Evolutionary conservation across 1,140 invertebrate genomes (phyloP).

Genomic region (Papilio xuthus): DNA sequence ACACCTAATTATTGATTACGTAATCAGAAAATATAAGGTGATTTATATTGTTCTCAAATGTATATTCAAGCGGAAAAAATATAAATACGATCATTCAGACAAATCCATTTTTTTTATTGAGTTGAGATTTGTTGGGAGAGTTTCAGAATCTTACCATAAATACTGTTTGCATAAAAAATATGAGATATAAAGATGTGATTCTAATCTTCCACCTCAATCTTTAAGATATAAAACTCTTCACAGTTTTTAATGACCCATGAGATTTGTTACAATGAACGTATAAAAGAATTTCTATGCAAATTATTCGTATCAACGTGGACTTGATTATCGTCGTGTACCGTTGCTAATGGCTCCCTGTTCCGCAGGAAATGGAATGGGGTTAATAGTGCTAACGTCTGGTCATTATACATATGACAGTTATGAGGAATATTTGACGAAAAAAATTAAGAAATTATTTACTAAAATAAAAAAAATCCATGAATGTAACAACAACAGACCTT

Average conservation of each 20-base stretch:
- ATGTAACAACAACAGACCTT: too few species aligned
- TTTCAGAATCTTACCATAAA: too few species aligned
- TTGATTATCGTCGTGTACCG: constrained; percentile 4
- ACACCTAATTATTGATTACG: constrained; percentile 12
- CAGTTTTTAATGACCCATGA: background rate
- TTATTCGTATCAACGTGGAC: background rate
- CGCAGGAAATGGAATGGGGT: constrained; percentile 16
- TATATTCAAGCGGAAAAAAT: too few species aligned
- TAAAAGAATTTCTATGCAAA: constrained; percentile 35
- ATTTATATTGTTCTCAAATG: too few species aligned
- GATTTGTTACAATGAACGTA: constrained; percentile 31
- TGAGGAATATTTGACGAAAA: background rate
- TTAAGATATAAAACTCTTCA: background rate
- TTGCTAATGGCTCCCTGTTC: constrained; percentile 26
- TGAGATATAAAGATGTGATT: too few species aligned
- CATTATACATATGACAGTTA: background rate
- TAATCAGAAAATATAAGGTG: background rate
- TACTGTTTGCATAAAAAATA: too few species aligned
- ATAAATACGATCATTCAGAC: too few species aligned
- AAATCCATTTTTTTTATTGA: too few species aligned
- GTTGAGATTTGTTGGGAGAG: too few species aligned
- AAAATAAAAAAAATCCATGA: too few species aligned
- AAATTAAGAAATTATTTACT: background rate
- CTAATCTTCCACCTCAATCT: background rate
- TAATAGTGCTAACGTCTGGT: background rate